phyloP scores from a whole-genome alignment of 23 tunicate species.

The Trididemnum nubilum region DNA sequence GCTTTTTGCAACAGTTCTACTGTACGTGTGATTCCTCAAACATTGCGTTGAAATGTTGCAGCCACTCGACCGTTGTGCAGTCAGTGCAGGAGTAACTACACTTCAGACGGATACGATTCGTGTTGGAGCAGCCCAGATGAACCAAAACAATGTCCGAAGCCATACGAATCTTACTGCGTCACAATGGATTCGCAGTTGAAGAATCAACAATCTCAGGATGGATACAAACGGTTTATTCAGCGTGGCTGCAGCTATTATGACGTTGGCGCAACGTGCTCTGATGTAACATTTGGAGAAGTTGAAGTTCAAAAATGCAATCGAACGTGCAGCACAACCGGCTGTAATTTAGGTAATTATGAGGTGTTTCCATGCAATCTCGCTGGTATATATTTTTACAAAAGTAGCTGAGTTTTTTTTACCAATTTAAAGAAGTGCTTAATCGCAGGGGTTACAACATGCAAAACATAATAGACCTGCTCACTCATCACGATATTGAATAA shows the following conservation, averaged over 20 bases:
- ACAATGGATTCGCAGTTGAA: background rate
- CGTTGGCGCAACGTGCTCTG: background rate
- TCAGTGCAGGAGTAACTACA: conserved; percentile 10
- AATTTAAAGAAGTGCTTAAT: no score
- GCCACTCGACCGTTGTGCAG: conserved; percentile 16
- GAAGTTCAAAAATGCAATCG: conserved; percentile 3
- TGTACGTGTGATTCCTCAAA: no score
- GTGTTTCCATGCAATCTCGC: no score
- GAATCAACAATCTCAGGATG: background rate
- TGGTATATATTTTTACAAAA: no score
- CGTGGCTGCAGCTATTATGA: conserved; percentile 20
- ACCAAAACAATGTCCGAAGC: conserved; percentile 24
- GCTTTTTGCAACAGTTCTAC: no score
- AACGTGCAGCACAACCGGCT: conserved; percentile 15
- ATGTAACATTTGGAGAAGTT: background rate
- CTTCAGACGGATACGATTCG: background rate
- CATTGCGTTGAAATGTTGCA: no score
- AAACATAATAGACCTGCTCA: no score
- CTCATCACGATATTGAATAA: no score
- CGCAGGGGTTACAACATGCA: no score
- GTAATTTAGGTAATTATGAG: conserved; percentile 30
- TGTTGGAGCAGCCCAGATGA: conserved; percentile 16
- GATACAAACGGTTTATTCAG: background rate
- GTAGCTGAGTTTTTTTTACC: no score
- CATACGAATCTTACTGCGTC: conserved; percentile 10